Percentiles rank a stretch among this genome's conserved stretches.
Conservation (phyloP, 2,797 vertebrate genomes). For the Smutsia temminckii region DNA sequence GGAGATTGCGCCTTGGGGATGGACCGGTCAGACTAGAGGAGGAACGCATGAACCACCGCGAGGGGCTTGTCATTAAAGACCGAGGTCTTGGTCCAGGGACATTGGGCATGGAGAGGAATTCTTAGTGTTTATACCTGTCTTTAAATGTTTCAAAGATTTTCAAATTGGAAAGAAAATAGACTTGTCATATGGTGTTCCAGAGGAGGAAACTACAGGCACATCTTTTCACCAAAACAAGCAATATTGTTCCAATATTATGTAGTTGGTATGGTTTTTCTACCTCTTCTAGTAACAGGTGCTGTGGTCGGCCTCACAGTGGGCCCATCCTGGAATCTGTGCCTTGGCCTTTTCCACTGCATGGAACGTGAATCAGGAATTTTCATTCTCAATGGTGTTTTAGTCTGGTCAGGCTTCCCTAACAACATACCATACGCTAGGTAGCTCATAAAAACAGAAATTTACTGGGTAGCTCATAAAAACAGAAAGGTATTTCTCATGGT, state of each 20-base stretch:
- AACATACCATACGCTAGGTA: neutral
- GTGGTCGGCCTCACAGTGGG: neutral
- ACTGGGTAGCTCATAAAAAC: neutral
- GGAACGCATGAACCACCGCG: neutral
- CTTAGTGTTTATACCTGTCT: neutral
- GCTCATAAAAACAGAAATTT: neutral
- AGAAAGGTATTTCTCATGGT: neutral
- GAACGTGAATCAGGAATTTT: neutral
- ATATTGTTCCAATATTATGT: neutral
- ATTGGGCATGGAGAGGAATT: neutral
- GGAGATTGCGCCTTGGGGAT: neutral
- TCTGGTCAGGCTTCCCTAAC: neutral
- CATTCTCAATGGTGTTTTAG: neutral
- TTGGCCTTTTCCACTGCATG: neutral
- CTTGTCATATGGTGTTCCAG: neutral
- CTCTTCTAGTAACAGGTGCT: neutral
- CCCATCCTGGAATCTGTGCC: neutral
- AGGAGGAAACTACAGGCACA: neutral
- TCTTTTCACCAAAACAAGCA: neutral
- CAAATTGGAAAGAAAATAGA: slow-evolving; percentile 8
- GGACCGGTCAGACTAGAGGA: neutral
- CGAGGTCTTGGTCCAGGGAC: neutral
- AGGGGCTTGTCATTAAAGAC: neutral
- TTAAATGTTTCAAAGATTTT: slow-evolving; percentile 22
- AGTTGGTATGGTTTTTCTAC: neutral